phyloP scores from a whole-genome alignment of 2,888 invertebrate species.

The Pseudeuparius sepicola region DNA sequence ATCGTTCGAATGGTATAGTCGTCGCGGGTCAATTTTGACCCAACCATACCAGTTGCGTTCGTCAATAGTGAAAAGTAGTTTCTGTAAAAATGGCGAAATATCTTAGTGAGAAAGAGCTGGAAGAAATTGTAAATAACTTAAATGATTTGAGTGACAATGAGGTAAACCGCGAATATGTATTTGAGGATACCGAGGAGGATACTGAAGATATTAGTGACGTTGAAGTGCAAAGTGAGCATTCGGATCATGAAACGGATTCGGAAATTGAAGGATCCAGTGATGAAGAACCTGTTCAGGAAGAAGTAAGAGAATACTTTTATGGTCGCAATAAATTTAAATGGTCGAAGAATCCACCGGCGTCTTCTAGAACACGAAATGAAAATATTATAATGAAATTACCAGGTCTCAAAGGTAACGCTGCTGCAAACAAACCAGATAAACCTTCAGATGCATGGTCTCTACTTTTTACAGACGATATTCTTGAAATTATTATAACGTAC shows the following conservation, averaged over 20 bases:
- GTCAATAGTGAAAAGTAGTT: slow-evolving; percentile 6
- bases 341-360: slow-evolving; percentile 13
- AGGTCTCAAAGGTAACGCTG: slow-evolving; percentile 12
- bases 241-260: slow-evolving; percentile 10
- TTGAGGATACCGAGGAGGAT: slow-evolving; percentile 9
- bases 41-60: slow-evolving; percentile 4
- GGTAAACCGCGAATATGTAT: slow-evolving; percentile 6
- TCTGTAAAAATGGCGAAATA: slow-evolving; percentile 9
- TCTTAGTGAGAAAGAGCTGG: slow-evolving; percentile 4
- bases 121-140: slow-evolving; percentile 8
- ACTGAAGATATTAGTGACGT: slow-evolving; percentile 10
- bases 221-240: slow-evolving; percentile 11
- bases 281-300: slow-evolving; percentile 4
- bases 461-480: slow-evolving; percentile 14
- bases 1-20: slow-evolving; percentile 6
- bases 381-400: slow-evolving; percentile 13
- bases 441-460: slow-evolving; percentile 15
- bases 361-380: slow-evolving; percentile 11
- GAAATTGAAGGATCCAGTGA: slow-evolving; percentile 8
- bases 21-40: slow-evolving; percentile 8
- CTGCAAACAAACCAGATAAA: slow-evolving; percentile 11
- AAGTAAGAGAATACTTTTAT: slow-evolving; percentile 12
- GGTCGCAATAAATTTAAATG: slow-evolving; percentile 14
- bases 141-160: slow-evolving; percentile 9
- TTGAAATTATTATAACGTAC: slow-evolving; percentile 11